These are phyloP conservation scores for Lateolabrax maculatus DNA, from an alignment of 2,797 vertebrate genomes.

Conservation along the genomic window DNA sequence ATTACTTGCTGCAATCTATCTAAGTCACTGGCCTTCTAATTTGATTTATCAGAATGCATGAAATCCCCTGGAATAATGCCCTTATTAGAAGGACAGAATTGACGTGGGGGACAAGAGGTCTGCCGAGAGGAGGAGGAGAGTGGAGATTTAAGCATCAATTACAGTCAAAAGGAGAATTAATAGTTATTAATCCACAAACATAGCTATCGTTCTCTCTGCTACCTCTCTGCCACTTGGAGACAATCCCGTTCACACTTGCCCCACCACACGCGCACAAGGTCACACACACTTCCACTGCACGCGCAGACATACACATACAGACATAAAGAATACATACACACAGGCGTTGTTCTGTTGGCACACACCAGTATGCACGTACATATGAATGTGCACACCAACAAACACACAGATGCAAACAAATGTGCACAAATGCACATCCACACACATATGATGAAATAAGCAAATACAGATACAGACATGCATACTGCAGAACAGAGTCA, in stretches of 20 bases:
- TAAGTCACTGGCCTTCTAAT: conserved; percentile 88
- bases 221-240: conserved; percentile 54
- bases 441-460: conserved; percentile 1
- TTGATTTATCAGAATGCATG: conserved; percentile 88
- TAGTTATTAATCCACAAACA: conserved; percentile 86
- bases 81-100: conserved; percentile 86
- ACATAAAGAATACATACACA: not conserved
- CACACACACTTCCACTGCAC: conserved; percentile 2
- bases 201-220: conserved; percentile 55
- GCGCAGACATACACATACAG: conserved; percentile 4
- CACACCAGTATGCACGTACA: not conserved
- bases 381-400: not conserved
- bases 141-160: conserved; percentile 88
- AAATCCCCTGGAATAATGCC: conserved; percentile 85
- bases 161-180: conserved; percentile 88
- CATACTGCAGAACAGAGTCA: conserved; percentile 38
- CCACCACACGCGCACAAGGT: not conserved
- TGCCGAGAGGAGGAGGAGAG: conserved; percentile 71
- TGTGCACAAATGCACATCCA: not conserved
- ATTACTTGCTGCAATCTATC: conserved; percentile 87
- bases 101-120: conserved; percentile 85
- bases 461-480: conserved; percentile 1
- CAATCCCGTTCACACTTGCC: conserved; percentile 46
- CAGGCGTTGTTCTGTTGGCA: not conserved
- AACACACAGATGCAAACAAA: conserved; percentile 6